Conservation (phyloP, 2,113 vertebrate genomes). For the Malurus melanocephalus region DNA sequence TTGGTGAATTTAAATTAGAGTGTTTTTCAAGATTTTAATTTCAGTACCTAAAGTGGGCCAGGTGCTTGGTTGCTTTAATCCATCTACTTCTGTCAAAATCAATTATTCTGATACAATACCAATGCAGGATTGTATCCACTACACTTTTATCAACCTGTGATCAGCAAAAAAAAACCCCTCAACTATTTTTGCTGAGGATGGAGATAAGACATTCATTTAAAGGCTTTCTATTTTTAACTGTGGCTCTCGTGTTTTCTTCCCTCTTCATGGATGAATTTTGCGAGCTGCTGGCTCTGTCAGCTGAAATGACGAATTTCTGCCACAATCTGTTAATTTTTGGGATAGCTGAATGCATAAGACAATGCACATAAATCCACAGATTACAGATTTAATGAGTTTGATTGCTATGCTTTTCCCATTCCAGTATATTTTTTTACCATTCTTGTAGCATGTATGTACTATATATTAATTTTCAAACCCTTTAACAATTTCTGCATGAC, state of each 20-base stretch:
- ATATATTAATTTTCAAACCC: neutral
- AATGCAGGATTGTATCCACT: neutral
- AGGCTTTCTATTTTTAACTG: constrained; percentile 14
- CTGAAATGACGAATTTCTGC: constrained; percentile 11
- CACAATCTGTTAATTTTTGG: neutral
- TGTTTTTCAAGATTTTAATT: neutral
- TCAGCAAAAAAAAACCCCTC: neutral
- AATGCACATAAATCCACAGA: neutral
- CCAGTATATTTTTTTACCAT: neutral
- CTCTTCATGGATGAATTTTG: constrained; percentile 1
- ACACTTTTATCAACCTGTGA: neutral
- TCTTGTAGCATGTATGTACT: neutral
- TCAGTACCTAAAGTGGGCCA: neutral
- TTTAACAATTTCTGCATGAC: neutral
- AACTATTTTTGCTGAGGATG: neutral
- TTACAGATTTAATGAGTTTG: neutral
- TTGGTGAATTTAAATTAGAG: neutral
- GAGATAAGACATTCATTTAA: constrained; percentile 1
- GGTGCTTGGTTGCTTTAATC: neutral
- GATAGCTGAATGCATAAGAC: neutral
- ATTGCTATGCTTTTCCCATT: neutral
- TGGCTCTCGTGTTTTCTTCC: neutral
- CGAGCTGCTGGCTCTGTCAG: neutral
- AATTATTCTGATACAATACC: neutral
- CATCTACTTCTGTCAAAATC: neutral